Evolutionary conservation across 2,797 vertebrate genomes (phyloP).

Genomic region (Peromyscus melanophrys): DNA sequence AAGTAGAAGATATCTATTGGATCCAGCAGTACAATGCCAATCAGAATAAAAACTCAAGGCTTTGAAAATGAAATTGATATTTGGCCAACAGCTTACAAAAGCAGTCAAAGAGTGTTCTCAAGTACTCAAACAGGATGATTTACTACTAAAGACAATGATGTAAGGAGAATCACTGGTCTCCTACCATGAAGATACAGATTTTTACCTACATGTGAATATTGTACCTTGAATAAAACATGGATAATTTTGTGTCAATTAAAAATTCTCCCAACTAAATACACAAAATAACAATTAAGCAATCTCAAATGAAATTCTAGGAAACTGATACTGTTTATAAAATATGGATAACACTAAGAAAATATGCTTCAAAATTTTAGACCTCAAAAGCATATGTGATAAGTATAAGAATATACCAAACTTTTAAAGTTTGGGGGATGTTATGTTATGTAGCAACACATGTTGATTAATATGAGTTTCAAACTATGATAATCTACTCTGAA

Average conservation of each 20-base stretch:
- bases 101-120: not conserved
- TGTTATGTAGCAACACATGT: not conserved
- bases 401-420: not conserved
- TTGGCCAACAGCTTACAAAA: not conserved
- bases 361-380: not conserved
- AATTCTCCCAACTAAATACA: not conserved
- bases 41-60: not conserved
- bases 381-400: not conserved
- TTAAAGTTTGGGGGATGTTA: not conserved
- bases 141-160: not conserved
- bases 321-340: not conserved
- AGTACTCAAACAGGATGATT: not conserved
- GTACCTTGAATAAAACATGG: not conserved
- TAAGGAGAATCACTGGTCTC: not conserved
- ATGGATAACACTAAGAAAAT: not conserved
- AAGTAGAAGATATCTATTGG: not conserved
- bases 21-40: not conserved
- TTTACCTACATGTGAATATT: not conserved
- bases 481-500: not conserved
- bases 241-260: not conserved
- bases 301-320: not conserved
- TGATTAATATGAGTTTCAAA: not conserved
- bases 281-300: not conserved
- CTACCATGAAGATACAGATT: not conserved
- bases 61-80: conserved; percentile 23